A percentile compares a stretch with the other conserved stretches of the same genome.
Evolutionary conservation across 35 echinoderm and acorn worm species (phyloP).

Genomic region (Heliocidaris erythrogramma): DNA sequence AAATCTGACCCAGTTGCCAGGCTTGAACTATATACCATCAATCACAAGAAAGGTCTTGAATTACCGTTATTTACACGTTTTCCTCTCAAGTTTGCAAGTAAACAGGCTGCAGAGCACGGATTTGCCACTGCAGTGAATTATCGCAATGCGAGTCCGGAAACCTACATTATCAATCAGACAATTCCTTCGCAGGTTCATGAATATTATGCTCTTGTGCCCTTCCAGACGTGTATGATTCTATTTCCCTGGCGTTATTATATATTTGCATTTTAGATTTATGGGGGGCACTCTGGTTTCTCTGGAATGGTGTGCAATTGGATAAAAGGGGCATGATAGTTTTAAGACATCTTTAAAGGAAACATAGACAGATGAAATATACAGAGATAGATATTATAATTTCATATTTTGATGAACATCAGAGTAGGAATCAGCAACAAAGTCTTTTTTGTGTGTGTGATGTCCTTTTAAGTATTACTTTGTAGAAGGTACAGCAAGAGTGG

Average conservation of each 20-base stretch:
- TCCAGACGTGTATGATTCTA: neutral
- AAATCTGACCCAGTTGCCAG: neutral
- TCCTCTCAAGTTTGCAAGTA: conserved; percentile 9
- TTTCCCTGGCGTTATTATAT: conserved; percentile 10
- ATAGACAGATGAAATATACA: no score
- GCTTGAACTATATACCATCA: conserved; percentile 3
- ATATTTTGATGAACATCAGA: no score
- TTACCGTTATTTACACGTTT: conserved; percentile 18
- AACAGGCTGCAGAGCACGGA: neutral
- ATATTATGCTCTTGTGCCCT: neutral
- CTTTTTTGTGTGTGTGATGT: no score
- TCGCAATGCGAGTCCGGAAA: neutral
- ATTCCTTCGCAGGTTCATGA: neutral
- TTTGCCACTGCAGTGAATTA: neutral
- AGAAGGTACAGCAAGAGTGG: no score
- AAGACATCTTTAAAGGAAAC: neutral
- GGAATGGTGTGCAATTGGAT: neutral
- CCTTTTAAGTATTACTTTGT: no score
- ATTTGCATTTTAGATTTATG: conserved; percentile 6
- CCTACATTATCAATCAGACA: neutral
- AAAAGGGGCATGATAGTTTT: neutral
- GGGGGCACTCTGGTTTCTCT: neutral
- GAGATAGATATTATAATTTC: no score
- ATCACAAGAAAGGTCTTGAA: conserved; percentile 10
- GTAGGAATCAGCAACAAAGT: no score